A percentile compares a stretch with the other conserved stretches of the same genome.
Evolutionary conservation across 2,888 invertebrate species (phyloP).

Genomic region (Phlogophora meticulosa): DNA sequence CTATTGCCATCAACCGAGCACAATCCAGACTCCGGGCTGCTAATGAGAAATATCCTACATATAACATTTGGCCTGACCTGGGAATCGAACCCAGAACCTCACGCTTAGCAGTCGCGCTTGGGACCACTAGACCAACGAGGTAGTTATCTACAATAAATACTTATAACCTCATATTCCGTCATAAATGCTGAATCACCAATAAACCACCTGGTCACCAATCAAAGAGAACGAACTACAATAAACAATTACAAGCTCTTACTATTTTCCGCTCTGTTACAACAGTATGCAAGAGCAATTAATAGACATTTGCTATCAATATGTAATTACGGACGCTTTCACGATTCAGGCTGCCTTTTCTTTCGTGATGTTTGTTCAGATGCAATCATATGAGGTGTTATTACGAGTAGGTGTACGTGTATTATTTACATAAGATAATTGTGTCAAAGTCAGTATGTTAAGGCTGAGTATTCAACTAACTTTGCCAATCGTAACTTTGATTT

Average conservation of each 20-base stretch:
- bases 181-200: no score
- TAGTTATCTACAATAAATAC: no score
- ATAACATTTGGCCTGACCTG: no score
- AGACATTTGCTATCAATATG: conserved; percentile 41
- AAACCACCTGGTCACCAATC: conserved; percentile 9
- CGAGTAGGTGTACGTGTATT: conserved; percentile 14
- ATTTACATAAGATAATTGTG: conserved; percentile 39
- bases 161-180: no score
- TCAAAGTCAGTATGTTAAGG: conserved; percentile 57
- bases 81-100: no score
- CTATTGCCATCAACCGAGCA: no score
- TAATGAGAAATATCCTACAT: no score
- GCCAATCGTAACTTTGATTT: no score
- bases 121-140: no score
- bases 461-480: no score
- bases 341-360: conserved; percentile 29
- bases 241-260: conserved; percentile 38
- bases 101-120: no score
- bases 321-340: conserved; percentile 50
- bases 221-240: conserved; percentile 11
- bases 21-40: no score
- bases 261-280: conserved; percentile 52
- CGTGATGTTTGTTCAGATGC: conserved; percentile 51
- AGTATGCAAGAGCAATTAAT: conserved; percentile 41
- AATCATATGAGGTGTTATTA: conserved; percentile 5